phyloP scores from a whole-genome alignment of 2,888 invertebrate species.

The Synanthedon vespiformis region DNA sequence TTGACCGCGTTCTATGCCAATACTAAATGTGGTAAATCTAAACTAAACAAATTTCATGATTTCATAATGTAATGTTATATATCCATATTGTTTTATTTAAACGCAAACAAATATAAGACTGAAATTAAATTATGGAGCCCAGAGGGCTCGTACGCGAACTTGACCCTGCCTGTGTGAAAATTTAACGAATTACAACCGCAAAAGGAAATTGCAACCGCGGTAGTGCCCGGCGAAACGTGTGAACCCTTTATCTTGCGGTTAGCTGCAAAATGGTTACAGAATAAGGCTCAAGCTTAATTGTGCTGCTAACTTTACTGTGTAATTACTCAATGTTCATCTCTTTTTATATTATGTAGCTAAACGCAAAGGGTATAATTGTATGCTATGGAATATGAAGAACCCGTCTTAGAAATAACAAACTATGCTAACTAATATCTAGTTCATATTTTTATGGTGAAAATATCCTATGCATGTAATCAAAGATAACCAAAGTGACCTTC shows the following conservation, averaged over 20 bases:
- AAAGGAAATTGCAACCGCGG: constrained; percentile 45
- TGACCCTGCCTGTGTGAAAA: constrained; percentile 41
- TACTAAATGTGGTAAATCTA: constrained; percentile 7
- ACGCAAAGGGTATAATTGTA: too few species aligned
- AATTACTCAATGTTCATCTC: too few species aligned
- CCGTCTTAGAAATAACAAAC: too few species aligned
- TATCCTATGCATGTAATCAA: too few species aligned
- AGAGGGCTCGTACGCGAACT: constrained; percentile 23
- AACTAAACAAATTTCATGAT: background rate
- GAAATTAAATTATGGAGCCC: constrained; percentile 39
- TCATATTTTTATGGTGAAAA: too few species aligned
- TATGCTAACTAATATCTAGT: too few species aligned
- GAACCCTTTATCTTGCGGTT: constrained; percentile 31
- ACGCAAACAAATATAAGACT: constrained; percentile 29
- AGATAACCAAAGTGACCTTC: too few species aligned
- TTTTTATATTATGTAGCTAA: too few species aligned
- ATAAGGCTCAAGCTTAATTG: background rate
- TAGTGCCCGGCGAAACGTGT: constrained; percentile 20
- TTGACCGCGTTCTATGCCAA: background rate
- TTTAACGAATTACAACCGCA: constrained; percentile 51
- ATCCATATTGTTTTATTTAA: constrained; percentile 38
- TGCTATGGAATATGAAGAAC: too few species aligned
- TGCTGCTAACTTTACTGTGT: background rate
- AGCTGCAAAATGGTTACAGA: background rate
- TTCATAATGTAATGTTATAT: too few species aligned